These are phyloP conservation scores for Lithophane semibrunnea DNA, from an alignment of 2,888 invertebrate species.

Conservation along the genomic window DNA sequence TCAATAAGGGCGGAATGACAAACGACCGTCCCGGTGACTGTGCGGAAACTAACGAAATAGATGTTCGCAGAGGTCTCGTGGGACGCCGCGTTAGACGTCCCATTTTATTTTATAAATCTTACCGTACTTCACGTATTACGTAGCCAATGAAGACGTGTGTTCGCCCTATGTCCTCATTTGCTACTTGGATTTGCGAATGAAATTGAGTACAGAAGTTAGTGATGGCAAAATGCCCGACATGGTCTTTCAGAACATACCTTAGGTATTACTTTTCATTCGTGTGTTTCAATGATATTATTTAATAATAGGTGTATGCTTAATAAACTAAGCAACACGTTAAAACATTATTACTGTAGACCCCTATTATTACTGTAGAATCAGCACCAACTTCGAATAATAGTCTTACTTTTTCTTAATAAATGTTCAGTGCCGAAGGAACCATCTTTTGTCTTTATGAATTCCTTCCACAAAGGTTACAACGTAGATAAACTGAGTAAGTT, in stretches of 20 bases:
- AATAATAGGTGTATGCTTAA: too few relatives aligned
- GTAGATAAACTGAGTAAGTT: slow-evolving; percentile 56
- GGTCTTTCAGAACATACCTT: slow-evolving; percentile 8
- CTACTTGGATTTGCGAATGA: slow-evolving; percentile 42
- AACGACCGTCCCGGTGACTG: slow-evolving; percentile 81
- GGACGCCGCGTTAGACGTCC: slow-evolving; percentile 62
- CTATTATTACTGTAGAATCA: background rate
- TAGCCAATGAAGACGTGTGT: slow-evolving; percentile 58
- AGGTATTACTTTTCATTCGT: background rate
- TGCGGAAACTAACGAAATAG: slow-evolving; percentile 80
- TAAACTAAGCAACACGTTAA: too few relatives aligned
- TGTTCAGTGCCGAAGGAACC: slow-evolving; percentile 29
- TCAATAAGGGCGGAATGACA: slow-evolving; percentile 83
- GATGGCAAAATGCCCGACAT: slow-evolving; percentile 3
- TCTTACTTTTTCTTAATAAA: slow-evolving; percentile 18
- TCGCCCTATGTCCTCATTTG: slow-evolving; percentile 41
- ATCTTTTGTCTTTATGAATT: slow-evolving; percentile 50
- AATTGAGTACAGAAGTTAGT: slow-evolving; percentile 26
- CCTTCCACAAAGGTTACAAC: slow-evolving; percentile 39
- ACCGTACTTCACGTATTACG: slow-evolving; percentile 59
- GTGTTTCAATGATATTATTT: background rate
- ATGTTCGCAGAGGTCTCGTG: slow-evolving; percentile 70
- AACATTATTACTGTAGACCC: background rate
- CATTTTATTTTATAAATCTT: slow-evolving; percentile 68
- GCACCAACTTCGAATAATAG: background rate